Base-by-base conservation (phyloP, 1,140 invertebrate genomes). In the Tetragonula clypearis region DNA sequence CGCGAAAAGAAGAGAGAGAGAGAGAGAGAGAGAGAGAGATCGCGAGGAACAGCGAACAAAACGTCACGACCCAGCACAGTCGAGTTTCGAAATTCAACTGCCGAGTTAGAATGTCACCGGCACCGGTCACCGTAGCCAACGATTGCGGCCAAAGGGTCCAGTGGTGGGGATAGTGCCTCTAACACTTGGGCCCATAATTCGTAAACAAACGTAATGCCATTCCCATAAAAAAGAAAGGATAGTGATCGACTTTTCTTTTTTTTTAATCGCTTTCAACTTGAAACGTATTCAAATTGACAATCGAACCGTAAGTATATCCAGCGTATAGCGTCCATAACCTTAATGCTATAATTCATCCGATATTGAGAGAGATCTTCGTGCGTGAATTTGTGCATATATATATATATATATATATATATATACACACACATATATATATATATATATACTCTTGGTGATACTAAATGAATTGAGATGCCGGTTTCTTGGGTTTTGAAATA, bases 51-150 rank as follows among this genome's bases (percentile, higher is more conserved):
- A 30, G 17, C 4, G 49, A 69, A 15, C 8, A 23, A n/a, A 15
- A 4, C 23, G 2, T 19, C 0, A 2, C 68, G 53, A n/a, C 30
- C 53, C 30, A 5, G 2, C 49, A 6, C 30, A 9, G 19, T 35
- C 19, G 19, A 21, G 78, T 60, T 74, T 81, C 60, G 60, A 85
- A 81, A 81, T 81, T 74, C 84, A 80, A 85, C 78, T 85, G 84
- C 6, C 60, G 53, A 69, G 53, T 12, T 30, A 55, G 35, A 41
- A 62, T 79, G 55, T 84, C 74, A 19, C 41, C 41, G 6, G 41
- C 15, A 30, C 26, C 17, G 30, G 14, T 62, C 1, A 68, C 30
- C 62, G 66, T 65, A 49, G 26, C 9, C 30, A 60, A 73, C 77
- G 83, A 73, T 56, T 58, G 49, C 77, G 49, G 66, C 56, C 21